Conservation (phyloP, 2,888 invertebrate species). For the Oxystoma pomonae region DNA sequence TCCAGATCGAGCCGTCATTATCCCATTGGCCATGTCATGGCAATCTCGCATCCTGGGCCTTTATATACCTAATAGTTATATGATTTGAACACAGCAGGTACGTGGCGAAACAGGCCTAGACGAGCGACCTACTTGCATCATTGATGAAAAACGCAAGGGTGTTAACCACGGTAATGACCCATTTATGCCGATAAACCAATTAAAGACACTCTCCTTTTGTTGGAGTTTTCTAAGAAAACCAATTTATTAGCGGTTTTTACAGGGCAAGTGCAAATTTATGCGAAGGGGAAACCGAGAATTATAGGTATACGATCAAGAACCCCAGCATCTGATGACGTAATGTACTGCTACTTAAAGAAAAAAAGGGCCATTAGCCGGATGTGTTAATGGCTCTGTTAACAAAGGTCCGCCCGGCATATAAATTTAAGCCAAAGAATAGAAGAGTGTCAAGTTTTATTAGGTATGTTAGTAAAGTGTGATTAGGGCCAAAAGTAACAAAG, state of each 20-base stretch:
- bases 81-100: too few species aligned
- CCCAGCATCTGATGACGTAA: background rate
- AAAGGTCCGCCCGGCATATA: background rate
- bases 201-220: too few species aligned
- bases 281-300: background rate
- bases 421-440: background rate
- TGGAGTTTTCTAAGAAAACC: background rate
- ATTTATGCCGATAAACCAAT: too few species aligned
- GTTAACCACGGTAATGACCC: too few species aligned
- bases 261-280: background rate
- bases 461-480: background rate
- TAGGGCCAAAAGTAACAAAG: too few species aligned
- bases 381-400: background rate
- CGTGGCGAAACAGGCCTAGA: too few species aligned
- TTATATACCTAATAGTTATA: too few species aligned
- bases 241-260: background rate
- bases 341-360: background rate
- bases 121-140: too few species aligned
- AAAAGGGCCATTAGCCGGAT: background rate
- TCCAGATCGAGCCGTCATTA: too few species aligned
- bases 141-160: too few species aligned
- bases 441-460: background rate
- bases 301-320: background rate
- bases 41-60: too few species aligned
- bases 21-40: too few species aligned